These are phyloP conservation scores for Amphiduros pacificus DNA, from an alignment of 2,888 invertebrate genomes.

Conservation along the genomic window DNA sequence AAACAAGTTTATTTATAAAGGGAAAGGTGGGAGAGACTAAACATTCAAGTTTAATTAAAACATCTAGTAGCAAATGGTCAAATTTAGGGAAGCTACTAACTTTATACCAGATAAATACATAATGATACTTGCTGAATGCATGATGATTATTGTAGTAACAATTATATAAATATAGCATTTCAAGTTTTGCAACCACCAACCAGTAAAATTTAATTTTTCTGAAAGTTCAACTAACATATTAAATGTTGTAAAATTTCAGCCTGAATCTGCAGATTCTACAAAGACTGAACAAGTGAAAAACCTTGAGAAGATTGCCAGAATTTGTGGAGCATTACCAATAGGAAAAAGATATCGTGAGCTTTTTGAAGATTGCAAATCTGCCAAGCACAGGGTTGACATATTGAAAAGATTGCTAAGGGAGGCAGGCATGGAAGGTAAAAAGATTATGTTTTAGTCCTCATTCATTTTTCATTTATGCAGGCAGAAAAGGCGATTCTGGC, in stretches of 20 bases:
- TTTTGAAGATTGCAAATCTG: conserved; percentile 16
- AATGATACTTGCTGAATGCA: not conserved
- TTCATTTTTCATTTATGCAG: too few species aligned
- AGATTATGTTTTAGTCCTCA: not conserved
- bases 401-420: conserved; percentile 19
- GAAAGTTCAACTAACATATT: not conserved
- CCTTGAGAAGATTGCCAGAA: conserved; percentile 23
- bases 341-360: conserved; percentile 6
- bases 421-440: conserved; percentile 24
- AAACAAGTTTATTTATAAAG: too few species aligned
- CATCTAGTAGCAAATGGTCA: too few species aligned
- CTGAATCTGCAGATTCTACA: not conserved
- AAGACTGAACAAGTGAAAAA: conserved; percentile 9
- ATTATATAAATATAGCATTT: not conserved
- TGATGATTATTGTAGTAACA: not conserved
- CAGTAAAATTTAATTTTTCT: not conserved
- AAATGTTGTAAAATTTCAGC: not conserved
- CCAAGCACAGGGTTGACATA: conserved; percentile 13
- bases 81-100: too few species aligned
- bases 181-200: not conserved
- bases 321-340: conserved; percentile 16
- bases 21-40: too few species aligned
- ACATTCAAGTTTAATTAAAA: too few species aligned
- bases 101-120: not conserved
- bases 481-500: too few species aligned